Conservation (phyloP, 1,140 invertebrate genomes). For the Trissolcus basalis region DNA sequence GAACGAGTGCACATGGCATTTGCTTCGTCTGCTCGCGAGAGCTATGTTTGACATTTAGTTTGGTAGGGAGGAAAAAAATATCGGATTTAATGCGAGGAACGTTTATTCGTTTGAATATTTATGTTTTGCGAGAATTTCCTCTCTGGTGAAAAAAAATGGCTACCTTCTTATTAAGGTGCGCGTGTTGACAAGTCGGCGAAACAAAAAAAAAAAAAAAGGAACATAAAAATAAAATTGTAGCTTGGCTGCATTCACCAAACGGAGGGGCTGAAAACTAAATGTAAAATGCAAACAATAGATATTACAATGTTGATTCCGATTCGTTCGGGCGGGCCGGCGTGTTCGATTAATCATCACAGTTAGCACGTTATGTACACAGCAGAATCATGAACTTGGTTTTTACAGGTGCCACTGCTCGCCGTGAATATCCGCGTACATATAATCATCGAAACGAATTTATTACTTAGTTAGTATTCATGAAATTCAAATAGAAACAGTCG, state of each 20-base stretch:
- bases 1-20: slow-evolving; percentile 53
- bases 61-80: slow-evolving; percentile 31
- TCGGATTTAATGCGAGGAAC: slow-evolving; percentile 36
- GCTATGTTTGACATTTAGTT: slow-evolving; percentile 57
- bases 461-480: slow-evolving; percentile 28
- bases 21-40: slow-evolving; percentile 34
- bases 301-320: background rate
- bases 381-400: slow-evolving; percentile 3
- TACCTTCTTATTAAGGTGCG: background rate
- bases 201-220: background rate
- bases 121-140: slow-evolving; percentile 19
- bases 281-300: background rate
- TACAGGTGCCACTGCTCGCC: background rate
- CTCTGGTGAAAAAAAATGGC: slow-evolving; percentile 9
- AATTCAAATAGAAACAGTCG: slow-evolving; percentile 14
- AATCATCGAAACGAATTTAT: slow-evolving; percentile 32
- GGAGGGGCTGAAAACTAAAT: background rate
- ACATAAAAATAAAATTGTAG: slow-evolving; percentile 9
- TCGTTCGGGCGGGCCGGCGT: background rate
- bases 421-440: background rate
- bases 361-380: background rate
- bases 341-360: slow-evolving; percentile 8
- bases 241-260: background rate
- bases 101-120: slow-evolving; percentile 44
- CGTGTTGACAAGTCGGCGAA: too few species aligned